Percentiles rank a stretch among this genome's conserved stretches.
phyloP scores from a whole-genome alignment of 1,140 invertebrate species.

The Anastrepha obliqua region DNA sequence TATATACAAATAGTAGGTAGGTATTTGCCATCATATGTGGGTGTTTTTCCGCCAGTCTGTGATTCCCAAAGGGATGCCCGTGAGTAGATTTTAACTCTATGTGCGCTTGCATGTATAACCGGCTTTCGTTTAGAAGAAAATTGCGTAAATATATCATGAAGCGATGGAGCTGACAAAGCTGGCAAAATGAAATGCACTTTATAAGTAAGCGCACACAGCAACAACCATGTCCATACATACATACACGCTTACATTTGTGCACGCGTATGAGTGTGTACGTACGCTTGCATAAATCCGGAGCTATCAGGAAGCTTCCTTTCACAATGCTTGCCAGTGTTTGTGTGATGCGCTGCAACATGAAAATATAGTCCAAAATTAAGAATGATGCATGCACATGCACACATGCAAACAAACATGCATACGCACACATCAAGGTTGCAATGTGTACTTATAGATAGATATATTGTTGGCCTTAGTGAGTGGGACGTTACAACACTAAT shows the following conservation, averaged over 20 bases:
- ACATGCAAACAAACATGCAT: background rate
- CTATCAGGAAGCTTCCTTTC: background rate
- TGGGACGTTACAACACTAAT: conserved; percentile 48
- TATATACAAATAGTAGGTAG: background rate
- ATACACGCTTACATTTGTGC: background rate
- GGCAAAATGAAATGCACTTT: conserved; percentile 45
- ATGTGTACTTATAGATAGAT: background rate
- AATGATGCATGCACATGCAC: background rate
- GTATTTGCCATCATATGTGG: background rate
- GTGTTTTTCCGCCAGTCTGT: background rate
- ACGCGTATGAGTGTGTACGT: background rate
- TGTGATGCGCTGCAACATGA: background rate
- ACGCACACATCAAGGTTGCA: conserved; percentile 10
- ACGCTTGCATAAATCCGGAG: background rate
- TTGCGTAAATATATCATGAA: conserved; percentile 51
- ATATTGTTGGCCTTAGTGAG: conserved; percentile 4
- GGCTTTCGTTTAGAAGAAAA: conserved; percentile 37
- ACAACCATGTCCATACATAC: background rate
- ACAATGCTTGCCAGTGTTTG: background rate
- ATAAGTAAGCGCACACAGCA: background rate
- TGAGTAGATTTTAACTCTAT: background rate
- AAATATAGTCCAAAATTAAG: conserved; percentile 9
- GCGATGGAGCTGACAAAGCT: conserved; percentile 16
- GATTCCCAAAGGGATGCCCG: background rate
- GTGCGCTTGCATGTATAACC: background rate